Evolutionary conservation across 1,140 invertebrate genomes (phyloP).

Genomic region (Alviniconcha marisindica): DNA sequence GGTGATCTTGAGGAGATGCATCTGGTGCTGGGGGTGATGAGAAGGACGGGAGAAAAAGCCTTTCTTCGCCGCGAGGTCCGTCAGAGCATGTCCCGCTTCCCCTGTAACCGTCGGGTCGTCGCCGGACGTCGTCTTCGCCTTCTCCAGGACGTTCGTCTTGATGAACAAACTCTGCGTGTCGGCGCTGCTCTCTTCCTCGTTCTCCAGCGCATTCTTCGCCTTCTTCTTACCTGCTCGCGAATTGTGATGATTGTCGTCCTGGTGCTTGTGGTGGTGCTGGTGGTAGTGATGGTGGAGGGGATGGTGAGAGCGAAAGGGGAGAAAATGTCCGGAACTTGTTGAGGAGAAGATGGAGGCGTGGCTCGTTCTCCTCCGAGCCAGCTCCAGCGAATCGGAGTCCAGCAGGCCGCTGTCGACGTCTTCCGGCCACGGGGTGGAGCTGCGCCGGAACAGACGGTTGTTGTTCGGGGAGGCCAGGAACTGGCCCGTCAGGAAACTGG

Average conservation of each 20-base stretch:
- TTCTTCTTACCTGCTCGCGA: background rate
- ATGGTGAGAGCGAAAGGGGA: constrained; percentile 9
- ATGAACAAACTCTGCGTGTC: constrained; percentile 2
- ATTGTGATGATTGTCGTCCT: too few relatives aligned
- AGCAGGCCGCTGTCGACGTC: background rate
- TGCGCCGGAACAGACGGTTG: constrained; percentile 6
- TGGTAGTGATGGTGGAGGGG: background rate
- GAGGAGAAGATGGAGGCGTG: constrained; percentile 30
- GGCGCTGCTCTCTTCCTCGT: background rate
- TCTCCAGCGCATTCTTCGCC: background rate
- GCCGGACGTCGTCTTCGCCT: background rate
- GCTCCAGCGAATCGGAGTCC: constrained; percentile 16
- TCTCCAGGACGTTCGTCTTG: background rate
- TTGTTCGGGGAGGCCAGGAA: background rate
- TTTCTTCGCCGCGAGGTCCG: background rate
- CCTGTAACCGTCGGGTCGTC: background rate
- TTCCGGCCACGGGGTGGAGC: constrained; percentile 14
- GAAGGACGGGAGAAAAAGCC: constrained; percentile 8
- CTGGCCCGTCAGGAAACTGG: constrained; percentile 5
- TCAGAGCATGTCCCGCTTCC: background rate
- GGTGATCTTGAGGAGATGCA: background rate
- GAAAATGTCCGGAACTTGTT: background rate
- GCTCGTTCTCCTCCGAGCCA: constrained; percentile 25
- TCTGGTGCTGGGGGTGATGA: background rate
- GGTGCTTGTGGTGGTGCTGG: background rate